Evolutionary conservation across 1,140 invertebrate species (phyloP).

Genomic region (Drosophila mauritiana): DNA sequence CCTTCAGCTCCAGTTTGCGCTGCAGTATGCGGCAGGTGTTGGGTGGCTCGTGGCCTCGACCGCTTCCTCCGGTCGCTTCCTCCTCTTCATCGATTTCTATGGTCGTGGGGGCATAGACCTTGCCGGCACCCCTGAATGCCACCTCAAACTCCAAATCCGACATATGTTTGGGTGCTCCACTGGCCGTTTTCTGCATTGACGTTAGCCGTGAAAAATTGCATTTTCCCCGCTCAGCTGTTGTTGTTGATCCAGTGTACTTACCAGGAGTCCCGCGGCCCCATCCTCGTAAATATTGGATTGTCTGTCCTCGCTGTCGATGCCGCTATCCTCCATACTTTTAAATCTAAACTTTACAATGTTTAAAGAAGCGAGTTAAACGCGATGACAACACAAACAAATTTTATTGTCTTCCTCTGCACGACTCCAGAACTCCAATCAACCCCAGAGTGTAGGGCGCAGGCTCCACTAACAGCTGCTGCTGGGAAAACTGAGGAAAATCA

Average conservation of each 20-base stretch:
- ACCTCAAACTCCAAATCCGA: conserved; percentile 79
- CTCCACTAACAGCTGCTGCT: conserved; percentile 67
- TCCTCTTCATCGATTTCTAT: conserved; percentile 78
- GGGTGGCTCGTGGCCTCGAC: conserved; percentile 66
- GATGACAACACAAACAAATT: conserved; percentile 70
- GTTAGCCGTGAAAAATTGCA: conserved; percentile 38
- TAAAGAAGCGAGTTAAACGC: conserved; percentile 37
- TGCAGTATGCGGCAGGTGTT: conserved; percentile 84
- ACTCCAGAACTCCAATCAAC: conserved; percentile 71
- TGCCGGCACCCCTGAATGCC: conserved; percentile 72
- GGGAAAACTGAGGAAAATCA: conserved; percentile 56
- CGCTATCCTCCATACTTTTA: conserved; percentile 75
- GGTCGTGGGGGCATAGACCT: conserved; percentile 73
- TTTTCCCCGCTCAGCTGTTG: conserved; percentile 11
- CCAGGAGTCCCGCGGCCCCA: conserved; percentile 68
- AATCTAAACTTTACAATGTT: background rate
- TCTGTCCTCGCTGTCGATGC: conserved; percentile 82
- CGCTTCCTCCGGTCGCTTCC: conserved; percentile 17
- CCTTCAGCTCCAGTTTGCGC: conserved; percentile 83
- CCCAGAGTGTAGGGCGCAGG: conserved; percentile 59
- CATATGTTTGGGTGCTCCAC: conserved; percentile 77
- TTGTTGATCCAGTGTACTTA: conserved; percentile 37
- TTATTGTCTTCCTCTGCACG: conserved; percentile 53
- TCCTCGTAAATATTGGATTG: conserved; percentile 75
- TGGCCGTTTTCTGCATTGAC: conserved; percentile 67